phyloP scores from a whole-genome alignment of 2,888 invertebrate genomes.

The Chymomyza procnemis region DNA sequence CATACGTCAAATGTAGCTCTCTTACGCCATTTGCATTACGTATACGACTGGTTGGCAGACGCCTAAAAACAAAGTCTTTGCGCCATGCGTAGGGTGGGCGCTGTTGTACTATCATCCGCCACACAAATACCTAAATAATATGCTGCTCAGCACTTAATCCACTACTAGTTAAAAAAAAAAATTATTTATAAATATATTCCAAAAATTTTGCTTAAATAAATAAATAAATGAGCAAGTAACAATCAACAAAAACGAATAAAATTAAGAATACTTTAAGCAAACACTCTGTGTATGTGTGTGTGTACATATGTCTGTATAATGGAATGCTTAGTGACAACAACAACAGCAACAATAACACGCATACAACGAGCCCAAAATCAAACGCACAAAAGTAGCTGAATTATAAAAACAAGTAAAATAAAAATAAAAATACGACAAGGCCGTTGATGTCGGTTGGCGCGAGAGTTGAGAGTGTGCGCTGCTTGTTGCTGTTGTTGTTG shows the following conservation, averaged over 20 bases:
- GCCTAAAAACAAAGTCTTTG: constrained; percentile 1
- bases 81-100: background rate
- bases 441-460: constrained; percentile 39
- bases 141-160: background rate
- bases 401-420: background rate
- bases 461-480: background rate
- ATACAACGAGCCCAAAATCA: background rate
- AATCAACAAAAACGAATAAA: constrained; percentile 5
- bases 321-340: background rate
- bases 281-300: background rate
- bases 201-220: constrained; percentile 4
- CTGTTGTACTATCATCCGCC: too few species aligned
- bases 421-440: constrained; percentile 50
- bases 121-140: background rate
- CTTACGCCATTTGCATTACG: constrained; percentile 45
- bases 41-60: constrained; percentile 38
- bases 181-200: background rate
- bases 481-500: constrained; percentile 24
- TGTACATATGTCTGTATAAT: background rate
- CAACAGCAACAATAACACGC: background rate
- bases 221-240: constrained; percentile 32
- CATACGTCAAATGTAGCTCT: constrained; percentile 34
- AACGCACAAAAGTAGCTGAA: background rate
- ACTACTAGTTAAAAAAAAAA: background rate
- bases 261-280: constrained; percentile 7